Conservation (phyloP, 2,888 invertebrate species). For the Apeira syringaria region DNA sequence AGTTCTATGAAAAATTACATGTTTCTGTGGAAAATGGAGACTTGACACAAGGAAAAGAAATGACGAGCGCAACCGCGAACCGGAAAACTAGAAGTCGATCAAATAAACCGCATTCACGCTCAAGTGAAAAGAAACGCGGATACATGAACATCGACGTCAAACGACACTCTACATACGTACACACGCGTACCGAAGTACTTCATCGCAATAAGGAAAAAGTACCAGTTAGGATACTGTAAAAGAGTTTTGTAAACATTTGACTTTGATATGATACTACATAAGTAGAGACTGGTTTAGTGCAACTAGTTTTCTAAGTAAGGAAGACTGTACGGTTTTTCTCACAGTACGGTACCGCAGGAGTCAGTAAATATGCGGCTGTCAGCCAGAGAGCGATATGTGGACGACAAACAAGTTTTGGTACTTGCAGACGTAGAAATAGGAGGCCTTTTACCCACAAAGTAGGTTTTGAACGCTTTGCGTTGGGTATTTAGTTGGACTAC, state of each 20-base stretch:
- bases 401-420: constrained; percentile 16
- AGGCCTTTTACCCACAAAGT: too few relatives aligned
- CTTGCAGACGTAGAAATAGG: not conserved
- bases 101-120: too few relatives aligned
- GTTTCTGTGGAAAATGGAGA: too few relatives aligned
- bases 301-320: constrained; percentile 26
- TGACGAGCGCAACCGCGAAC: too few relatives aligned
- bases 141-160: not conserved
- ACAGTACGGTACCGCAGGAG: constrained; percentile 28
- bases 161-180: constrained; percentile 1
- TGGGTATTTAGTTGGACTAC: too few relatives aligned
- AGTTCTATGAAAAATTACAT: too few relatives aligned
- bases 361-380: constrained; percentile 18
- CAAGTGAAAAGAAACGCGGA: constrained; percentile 8
- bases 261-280: constrained; percentile 2
- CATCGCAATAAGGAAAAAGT: not conserved
- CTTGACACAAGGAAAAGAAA: too few relatives aligned
- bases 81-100: too few relatives aligned
- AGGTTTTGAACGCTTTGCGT: too few relatives aligned
- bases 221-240: not conserved
- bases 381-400: constrained; percentile 16
- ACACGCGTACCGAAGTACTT: not conserved
- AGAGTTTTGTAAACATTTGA: not conserved
- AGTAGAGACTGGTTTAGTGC: constrained; percentile 6
- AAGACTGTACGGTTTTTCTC: constrained; percentile 26